Percentiles rank a stretch among this genome's conserved stretches.
Conservation (phyloP, 2,797 vertebrate species). For the Schizopygopsis pylzovi region DNA sequence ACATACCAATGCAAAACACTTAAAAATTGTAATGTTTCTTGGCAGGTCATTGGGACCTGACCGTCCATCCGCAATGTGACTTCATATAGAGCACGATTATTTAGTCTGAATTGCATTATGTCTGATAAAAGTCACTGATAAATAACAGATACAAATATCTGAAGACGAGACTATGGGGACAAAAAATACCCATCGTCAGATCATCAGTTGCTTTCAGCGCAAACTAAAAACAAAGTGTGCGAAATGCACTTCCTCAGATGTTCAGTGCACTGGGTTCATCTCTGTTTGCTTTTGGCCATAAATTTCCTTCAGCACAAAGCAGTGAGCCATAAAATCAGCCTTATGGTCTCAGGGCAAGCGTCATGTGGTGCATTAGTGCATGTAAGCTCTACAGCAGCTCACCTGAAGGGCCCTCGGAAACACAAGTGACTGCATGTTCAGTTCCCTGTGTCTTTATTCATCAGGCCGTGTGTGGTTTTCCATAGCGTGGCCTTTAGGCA, state of each 20-base stretch:
- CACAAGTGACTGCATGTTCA: slow-evolving; percentile 38
- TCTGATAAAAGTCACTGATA: background rate
- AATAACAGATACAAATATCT: background rate
- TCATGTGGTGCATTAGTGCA: slow-evolving; percentile 46
- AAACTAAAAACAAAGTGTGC: slow-evolving; percentile 62
- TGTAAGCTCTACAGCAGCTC: slow-evolving; percentile 18
- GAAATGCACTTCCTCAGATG: slow-evolving; percentile 28
- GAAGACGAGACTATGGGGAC: background rate
- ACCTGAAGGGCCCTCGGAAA: slow-evolving; percentile 43
- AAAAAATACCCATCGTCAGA: background rate
- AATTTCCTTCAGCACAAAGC: slow-evolving; percentile 34
- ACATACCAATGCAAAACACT: no score
- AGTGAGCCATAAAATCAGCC: slow-evolving; percentile 40
- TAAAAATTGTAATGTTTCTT: no score
- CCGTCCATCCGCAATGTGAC: background rate
- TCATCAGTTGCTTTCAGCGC: background rate
- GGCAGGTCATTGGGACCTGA: background rate
- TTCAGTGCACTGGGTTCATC: slow-evolving; percentile 36
- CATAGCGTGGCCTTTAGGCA: slow-evolving; percentile 68
- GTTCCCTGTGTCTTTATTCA: slow-evolving; percentile 45
- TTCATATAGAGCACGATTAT: background rate
- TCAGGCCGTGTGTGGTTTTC: slow-evolving; percentile 45
- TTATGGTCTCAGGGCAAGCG: slow-evolving; percentile 21
- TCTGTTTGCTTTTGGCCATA: slow-evolving; percentile 47
- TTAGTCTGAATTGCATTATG: background rate